Evolutionary conservation across 2,113 vertebrate species (phyloP).

Genomic region (Eudyptes chrysolophus): DNA sequence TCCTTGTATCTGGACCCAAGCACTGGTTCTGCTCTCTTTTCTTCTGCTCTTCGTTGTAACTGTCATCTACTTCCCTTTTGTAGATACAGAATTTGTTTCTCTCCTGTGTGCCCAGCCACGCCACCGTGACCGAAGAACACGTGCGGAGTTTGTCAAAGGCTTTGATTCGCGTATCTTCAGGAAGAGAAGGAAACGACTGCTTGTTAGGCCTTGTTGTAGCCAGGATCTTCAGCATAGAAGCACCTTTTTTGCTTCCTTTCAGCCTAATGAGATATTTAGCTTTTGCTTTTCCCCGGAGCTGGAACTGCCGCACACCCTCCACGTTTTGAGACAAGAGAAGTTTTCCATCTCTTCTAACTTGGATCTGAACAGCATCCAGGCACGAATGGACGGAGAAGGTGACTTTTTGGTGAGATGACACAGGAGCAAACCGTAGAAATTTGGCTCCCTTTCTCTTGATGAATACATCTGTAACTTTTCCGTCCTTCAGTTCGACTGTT

Average conservation of each 20-base stretch:
- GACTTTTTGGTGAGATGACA: constrained; percentile 93
- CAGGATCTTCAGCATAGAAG: constrained; percentile 89
- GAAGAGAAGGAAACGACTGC: constrained; percentile 91
- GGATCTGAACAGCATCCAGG: constrained; percentile 88
- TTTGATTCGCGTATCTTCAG: constrained; percentile 94
- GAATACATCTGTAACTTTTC: constrained; percentile 90
- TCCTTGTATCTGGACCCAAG: constrained; percentile 88
- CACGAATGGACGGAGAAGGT: constrained; percentile 91
- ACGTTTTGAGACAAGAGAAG: constrained; percentile 89
- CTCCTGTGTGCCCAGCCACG: constrained; percentile 96
- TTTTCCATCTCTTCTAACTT: constrained; percentile 92
- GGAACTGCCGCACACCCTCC: constrained; percentile 91
- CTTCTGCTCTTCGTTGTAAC: constrained; percentile 86
- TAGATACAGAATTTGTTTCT: constrained; percentile 98
- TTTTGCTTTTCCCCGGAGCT: constrained; percentile 92
- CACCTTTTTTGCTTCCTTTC: constrained; percentile 89
- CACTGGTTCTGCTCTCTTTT: constrained; percentile 93
- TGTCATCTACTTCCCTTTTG: constrained; percentile 87
- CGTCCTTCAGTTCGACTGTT: constrained; percentile 90
- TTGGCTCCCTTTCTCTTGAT: constrained; percentile 91
- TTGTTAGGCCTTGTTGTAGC: constrained; percentile 89
- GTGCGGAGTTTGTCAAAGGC: constrained; percentile 96
- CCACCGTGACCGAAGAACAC: constrained; percentile 90
- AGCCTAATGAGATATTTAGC: constrained; percentile 92
- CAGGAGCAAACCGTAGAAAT: constrained; percentile 91